phyloP scores from a whole-genome alignment of 1,140 invertebrate genomes.

The Eufriesea mexicana region DNA sequence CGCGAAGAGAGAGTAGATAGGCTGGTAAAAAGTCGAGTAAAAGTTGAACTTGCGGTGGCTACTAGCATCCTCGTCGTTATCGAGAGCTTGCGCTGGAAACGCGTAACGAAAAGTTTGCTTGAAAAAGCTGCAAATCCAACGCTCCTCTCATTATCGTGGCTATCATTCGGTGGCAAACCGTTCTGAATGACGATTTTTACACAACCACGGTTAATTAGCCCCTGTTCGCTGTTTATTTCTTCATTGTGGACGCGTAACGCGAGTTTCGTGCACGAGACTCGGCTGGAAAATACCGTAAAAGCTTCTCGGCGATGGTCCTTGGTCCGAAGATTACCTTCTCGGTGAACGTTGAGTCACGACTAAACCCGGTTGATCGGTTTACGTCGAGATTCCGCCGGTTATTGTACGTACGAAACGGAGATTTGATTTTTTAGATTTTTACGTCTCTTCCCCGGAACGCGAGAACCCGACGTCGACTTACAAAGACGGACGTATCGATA shows the following conservation, averaged over 20 bases:
- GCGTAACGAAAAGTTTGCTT: constrained; percentile 27
- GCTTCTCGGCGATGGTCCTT: background rate
- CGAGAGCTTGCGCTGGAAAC: background rate
- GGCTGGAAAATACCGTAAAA: background rate
- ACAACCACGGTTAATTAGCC: background rate
- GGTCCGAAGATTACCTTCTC: background rate
- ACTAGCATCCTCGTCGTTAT: constrained; percentile 13
- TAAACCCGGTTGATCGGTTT: background rate
- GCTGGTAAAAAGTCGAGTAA: constrained; percentile 1
- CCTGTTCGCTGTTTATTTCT: background rate
- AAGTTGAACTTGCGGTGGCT: constrained; percentile 3
- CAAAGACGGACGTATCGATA: background rate
- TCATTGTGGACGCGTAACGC: background rate
- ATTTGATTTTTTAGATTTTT: background rate
- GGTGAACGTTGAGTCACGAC: background rate
- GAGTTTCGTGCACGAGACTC: background rate
- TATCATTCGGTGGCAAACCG: constrained; percentile 14
- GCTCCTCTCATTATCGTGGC: background rate
- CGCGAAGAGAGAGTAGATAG: background rate
- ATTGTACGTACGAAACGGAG: background rate
- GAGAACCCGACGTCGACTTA: background rate
- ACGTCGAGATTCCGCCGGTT: background rate
- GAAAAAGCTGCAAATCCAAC: background rate
- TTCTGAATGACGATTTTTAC: constrained; percentile 15
- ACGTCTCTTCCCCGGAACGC: too few species aligned